Evolutionary conservation across 2,113 vertebrate species (phyloP).

Genomic region (Sigmodon hispidus): DNA sequence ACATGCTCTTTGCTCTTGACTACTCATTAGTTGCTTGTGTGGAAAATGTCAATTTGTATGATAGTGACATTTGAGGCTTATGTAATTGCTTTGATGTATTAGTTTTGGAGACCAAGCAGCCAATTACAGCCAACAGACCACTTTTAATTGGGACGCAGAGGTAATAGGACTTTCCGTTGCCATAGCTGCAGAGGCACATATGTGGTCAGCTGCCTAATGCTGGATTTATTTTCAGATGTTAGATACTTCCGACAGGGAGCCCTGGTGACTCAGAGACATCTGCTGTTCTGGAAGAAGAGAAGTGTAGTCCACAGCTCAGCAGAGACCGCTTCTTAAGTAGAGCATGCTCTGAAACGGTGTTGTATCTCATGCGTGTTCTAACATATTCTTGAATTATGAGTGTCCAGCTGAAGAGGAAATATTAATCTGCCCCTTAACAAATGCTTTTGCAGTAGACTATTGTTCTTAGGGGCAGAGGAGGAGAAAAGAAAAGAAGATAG

Average conservation of each 20-base stretch:
- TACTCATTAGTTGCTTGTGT: slow-evolving; percentile 43
- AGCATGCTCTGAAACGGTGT: background rate
- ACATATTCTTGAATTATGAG: background rate
- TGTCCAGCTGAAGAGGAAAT: background rate
- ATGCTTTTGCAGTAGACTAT: background rate
- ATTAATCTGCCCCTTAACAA: background rate
- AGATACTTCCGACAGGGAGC: slow-evolving; percentile 42
- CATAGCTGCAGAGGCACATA: slow-evolving; percentile 72
- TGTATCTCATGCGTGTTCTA: background rate
- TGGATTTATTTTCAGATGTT: slow-evolving; percentile 73
- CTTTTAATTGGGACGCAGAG: slow-evolving; percentile 79
- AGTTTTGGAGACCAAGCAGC: slow-evolving; percentile 71
- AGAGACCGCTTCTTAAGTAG: background rate
- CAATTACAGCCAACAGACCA: slow-evolving; percentile 72
- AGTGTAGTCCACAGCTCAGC: background rate
- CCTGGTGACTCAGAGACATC: slow-evolving; percentile 60
- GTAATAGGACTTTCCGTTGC: slow-evolving; percentile 75
- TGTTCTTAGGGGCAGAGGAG: background rate
- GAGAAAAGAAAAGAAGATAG: background rate
- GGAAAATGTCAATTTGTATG: slow-evolving; percentile 65
- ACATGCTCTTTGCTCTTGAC: slow-evolving; percentile 6
- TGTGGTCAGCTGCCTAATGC: slow-evolving; percentile 64
- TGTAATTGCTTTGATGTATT: slow-evolving; percentile 70
- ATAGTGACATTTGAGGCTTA: slow-evolving; percentile 70
- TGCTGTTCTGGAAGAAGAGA: slow-evolving; percentile 45